Evolutionary conservation across 2,113 vertebrate genomes (phyloP).

Genomic region (Eurypyga helias): DNA sequence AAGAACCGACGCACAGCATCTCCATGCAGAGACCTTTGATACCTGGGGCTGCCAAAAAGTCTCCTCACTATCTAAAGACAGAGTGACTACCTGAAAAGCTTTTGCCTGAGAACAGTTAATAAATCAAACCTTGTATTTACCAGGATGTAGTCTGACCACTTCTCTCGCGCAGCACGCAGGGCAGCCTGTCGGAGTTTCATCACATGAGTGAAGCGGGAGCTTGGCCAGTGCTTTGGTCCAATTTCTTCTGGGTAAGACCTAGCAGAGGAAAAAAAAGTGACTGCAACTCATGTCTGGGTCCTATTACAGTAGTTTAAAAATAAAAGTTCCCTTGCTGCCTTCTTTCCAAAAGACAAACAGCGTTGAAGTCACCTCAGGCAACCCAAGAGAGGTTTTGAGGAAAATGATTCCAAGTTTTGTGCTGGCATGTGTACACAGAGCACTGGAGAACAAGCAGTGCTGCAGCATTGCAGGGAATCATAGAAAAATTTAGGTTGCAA

Average conservation of each 20-base stretch:
- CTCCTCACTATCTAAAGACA: too few relatives aligned
- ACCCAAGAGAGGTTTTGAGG: background rate
- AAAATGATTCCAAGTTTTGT: background rate
- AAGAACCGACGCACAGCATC: background rate
- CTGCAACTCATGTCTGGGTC: background rate
- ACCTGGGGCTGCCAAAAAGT: too few relatives aligned
- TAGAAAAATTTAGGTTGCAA: too few relatives aligned
- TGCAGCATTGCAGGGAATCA: background rate
- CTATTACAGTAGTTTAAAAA: background rate
- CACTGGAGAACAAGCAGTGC: background rate
- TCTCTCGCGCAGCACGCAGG: slow-evolving; percentile 87
- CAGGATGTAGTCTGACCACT: slow-evolving; percentile 96
- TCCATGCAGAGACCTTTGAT: background rate
- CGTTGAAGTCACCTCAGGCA: background rate
- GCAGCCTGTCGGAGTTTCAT: slow-evolving; percentile 96
- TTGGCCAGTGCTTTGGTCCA: slow-evolving; percentile 95
- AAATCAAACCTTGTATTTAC: slow-evolving; percentile 72
- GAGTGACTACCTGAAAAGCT: background rate
- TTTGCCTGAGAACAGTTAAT: background rate
- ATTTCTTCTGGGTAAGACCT: slow-evolving; percentile 94
- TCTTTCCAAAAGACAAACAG: background rate
- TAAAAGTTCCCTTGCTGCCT: background rate
- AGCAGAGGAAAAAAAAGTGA: background rate
- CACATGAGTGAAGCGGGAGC: slow-evolving; percentile 90
- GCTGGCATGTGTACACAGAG: background rate